These are phyloP conservation scores for Melipona quadrifasciata DNA, from an alignment of 1,140 invertebrate genomes.

Conservation along the genomic window DNA sequence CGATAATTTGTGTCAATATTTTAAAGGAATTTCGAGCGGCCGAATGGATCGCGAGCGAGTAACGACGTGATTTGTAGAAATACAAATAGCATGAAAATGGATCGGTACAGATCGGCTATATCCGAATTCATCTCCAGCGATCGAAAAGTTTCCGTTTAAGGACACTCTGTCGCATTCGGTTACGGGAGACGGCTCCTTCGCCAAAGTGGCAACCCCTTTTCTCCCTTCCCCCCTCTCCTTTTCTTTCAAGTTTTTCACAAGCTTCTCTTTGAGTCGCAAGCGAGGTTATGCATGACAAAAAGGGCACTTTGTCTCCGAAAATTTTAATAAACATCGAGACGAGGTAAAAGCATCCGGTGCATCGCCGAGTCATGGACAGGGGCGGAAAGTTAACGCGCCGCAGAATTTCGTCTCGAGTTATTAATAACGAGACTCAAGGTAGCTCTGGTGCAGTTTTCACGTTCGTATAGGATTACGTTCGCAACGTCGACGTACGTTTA, in stretches of 20 bases:
- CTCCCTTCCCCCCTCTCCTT: neutral
- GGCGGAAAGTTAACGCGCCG: neutral
- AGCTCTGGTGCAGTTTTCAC: no score
- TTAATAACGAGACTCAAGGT: neutral
- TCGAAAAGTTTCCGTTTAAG: constrained; percentile 29
- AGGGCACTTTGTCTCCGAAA: constrained; percentile 5
- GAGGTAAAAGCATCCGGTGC: neutral
- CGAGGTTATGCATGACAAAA: constrained; percentile 37
- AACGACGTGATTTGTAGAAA: neutral
- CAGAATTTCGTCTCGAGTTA: neutral
- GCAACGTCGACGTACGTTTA: no score
- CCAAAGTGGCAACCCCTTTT: constrained; percentile 8
- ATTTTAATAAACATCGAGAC: constrained; percentile 40
- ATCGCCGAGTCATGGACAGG: neutral
- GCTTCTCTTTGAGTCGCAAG: constrained; percentile 15
- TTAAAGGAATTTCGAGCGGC: neutral
- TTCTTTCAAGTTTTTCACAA: constrained; percentile 21
- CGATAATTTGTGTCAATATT: constrained; percentile 6
- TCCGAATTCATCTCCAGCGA: neutral
- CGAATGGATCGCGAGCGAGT: neutral
- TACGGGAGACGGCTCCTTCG: neutral
- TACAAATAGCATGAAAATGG: constrained; percentile 2
- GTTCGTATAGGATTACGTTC: neutral
- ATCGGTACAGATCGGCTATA: neutral
- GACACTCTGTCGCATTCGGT: constrained; percentile 8